A percentile compares a stretch with the other conserved stretches of the same genome.
phyloP scores from a whole-genome alignment of 2,888 invertebrate genomes.

The Drosophila kokeensis region DNA sequence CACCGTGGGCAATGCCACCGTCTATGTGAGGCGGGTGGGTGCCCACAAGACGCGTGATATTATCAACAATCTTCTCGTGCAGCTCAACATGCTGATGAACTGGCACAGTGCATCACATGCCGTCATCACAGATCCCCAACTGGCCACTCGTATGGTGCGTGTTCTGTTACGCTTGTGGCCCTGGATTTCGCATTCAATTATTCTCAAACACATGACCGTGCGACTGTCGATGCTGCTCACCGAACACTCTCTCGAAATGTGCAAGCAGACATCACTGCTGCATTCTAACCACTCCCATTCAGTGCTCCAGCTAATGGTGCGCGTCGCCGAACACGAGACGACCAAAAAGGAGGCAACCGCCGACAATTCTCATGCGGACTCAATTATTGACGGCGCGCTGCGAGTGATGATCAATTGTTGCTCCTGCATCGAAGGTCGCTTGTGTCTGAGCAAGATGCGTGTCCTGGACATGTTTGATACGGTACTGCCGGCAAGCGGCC shows the following conservation, averaged over 20 bases:
- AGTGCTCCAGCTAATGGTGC: slow-evolving; percentile 78
- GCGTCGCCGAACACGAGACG: slow-evolving; percentile 55
- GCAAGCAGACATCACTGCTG: slow-evolving; percentile 77
- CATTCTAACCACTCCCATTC: slow-evolving; percentile 72
- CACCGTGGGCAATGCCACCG: too few species aligned
- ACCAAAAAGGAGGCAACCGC: neutral
- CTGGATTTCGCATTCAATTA: slow-evolving; percentile 81
- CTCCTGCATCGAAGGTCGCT: slow-evolving; percentile 82
- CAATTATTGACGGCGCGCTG: slow-evolving; percentile 68
- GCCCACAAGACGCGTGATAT: too few species aligned
- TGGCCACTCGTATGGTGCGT: slow-evolving; percentile 65
- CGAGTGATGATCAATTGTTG: slow-evolving; percentile 83
- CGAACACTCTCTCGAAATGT: slow-evolving; percentile 82
- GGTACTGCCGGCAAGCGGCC: slow-evolving; percentile 73
- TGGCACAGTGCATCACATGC: slow-evolving; percentile 62
- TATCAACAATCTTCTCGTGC: too few species aligned
- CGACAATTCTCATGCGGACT: slow-evolving; percentile 26
- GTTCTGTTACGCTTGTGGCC: slow-evolving; percentile 81
- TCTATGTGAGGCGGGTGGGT: too few species aligned
- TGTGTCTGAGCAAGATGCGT: slow-evolving; percentile 79
- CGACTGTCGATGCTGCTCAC: slow-evolving; percentile 76
- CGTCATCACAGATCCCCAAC: slow-evolving; percentile 67
- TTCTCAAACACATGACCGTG: slow-evolving; percentile 72
- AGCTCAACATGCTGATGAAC: too few species aligned
- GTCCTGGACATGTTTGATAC: slow-evolving; percentile 80